Evolutionary conservation across 2,113 vertebrate species (phyloP).

Genomic region (Colaptes auratus): DNA sequence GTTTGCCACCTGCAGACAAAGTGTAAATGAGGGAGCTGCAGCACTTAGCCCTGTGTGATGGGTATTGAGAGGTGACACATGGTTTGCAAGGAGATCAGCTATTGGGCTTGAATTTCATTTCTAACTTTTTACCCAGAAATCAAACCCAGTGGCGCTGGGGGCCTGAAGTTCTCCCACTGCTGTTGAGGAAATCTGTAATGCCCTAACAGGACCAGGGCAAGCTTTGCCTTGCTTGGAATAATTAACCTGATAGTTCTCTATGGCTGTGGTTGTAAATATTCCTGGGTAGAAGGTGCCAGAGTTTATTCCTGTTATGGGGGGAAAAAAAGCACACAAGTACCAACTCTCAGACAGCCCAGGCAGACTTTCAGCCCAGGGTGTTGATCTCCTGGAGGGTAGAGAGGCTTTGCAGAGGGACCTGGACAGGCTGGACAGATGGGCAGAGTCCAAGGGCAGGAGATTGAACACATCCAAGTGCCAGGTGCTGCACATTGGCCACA

Average conservation of each 20-base stretch:
- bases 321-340: neutral
- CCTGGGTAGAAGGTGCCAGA: neutral
- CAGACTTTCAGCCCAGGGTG: neutral
- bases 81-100: conserved; percentile 26
- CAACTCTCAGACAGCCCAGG: neutral
- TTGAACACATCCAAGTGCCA: too few relatives aligned
- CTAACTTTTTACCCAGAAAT: conserved; percentile 18
- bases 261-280: conserved; percentile 15
- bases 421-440: too few relatives aligned
- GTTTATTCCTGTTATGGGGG: neutral
- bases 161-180: neutral
- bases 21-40: conserved; percentile 18
- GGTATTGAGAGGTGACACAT: conserved; percentile 1
- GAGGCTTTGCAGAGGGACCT: too few relatives aligned
- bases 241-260: neutral
- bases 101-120: conserved; percentile 34
- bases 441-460: too few relatives aligned
- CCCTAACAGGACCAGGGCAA: neutral
- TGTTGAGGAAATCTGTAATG: neutral
- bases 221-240: neutral
- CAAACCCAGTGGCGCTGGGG: neutral
- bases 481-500: too few relatives aligned
- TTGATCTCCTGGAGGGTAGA: too few relatives aligned
- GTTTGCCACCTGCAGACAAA: conserved; percentile 68
- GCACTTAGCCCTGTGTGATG: neutral